Percentiles rank a stretch among this genome's conserved stretches.
Conservation (phyloP, 2,888 invertebrate genomes). For the Palloptera scutellata region DNA sequence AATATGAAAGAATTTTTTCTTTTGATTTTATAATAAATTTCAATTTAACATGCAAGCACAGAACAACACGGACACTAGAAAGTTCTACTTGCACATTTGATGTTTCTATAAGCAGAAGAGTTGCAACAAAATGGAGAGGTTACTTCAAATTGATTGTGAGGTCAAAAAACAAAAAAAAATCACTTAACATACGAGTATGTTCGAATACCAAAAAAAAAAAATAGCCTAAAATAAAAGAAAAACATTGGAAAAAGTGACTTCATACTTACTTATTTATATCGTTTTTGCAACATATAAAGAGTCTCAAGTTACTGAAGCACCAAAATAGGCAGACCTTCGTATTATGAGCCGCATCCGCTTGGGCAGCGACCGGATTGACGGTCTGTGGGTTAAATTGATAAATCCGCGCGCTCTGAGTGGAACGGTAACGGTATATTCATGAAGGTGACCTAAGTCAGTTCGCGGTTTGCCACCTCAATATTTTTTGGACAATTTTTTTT, state of each 20-base stretch:
- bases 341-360: slow-evolving; percentile 28
- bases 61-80: slow-evolving; percentile 14
- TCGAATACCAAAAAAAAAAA: slow-evolving; percentile 10
- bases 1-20: slow-evolving; percentile 20
- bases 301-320: not conserved
- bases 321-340: slow-evolving; percentile 25
- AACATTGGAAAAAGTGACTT: not conserved
- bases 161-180: slow-evolving; percentile 11
- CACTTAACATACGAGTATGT: slow-evolving; percentile 28
- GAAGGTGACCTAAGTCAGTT: slow-evolving; percentile 41
- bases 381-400: slow-evolving; percentile 55
- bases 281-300: not conserved
- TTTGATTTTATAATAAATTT: slow-evolving; percentile 35
- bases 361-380: slow-evolving; percentile 27
- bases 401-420: slow-evolving; percentile 40
- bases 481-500: slow-evolving; percentile 35
- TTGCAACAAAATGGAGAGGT: not conserved
- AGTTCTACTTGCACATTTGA: slow-evolving; percentile 18
- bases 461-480: slow-evolving; percentile 44
- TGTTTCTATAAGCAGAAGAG: slow-evolving; percentile 20
- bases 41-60: slow-evolving; percentile 35
- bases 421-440: slow-evolving; percentile 25
- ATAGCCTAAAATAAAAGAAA: slow-evolving; percentile 1
- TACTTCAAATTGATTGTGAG: not conserved
- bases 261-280: not conserved